Percentiles rank a stretch among this genome's conserved stretches.
These are phyloP conservation scores for Chrysina gloriosa DNA, from an alignment of 2,888 invertebrate genomes.

Conservation along the genomic window DNA sequence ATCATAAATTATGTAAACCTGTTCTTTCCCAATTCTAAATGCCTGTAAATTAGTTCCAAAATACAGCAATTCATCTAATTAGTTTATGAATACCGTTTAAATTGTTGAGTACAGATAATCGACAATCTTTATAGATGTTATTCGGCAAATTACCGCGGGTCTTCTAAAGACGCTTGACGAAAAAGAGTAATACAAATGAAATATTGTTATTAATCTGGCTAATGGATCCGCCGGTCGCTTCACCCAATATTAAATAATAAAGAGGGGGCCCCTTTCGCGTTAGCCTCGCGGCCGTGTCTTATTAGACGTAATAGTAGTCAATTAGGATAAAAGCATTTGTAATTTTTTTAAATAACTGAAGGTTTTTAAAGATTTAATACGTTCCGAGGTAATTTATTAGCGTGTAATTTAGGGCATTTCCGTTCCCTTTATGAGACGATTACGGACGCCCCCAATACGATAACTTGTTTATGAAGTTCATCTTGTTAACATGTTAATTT, in stretches of 20 bases:
- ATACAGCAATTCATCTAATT: too few species aligned
- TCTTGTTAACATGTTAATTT: constrained; percentile 1
- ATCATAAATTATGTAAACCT: too few species aligned
- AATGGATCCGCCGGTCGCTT: constrained; percentile 29
- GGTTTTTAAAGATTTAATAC: constrained; percentile 35
- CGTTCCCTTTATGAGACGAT: constrained; percentile 21
- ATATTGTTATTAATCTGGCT: constrained; percentile 35
- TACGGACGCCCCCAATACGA: background rate
- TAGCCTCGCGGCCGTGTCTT: constrained; percentile 20
- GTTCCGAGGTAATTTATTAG: constrained; percentile 19
- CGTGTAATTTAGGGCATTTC: constrained; percentile 21
- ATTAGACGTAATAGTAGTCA: constrained; percentile 30
- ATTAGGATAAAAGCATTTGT: constrained; percentile 35
- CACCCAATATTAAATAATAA: constrained; percentile 31
- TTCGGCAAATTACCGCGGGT: constrained; percentile 26
- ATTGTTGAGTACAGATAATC: constrained; percentile 4
- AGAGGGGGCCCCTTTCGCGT: constrained; percentile 18
- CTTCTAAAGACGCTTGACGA: constrained; percentile 18
- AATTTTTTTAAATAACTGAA: constrained; percentile 35
- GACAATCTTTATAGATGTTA: constrained; percentile 12
- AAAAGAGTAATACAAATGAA: constrained; percentile 25
- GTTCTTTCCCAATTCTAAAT: too few species aligned
- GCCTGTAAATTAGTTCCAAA: too few species aligned
- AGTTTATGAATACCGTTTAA: too few species aligned
- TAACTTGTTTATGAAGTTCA: constrained; percentile 34